Evolutionary conservation across 2,113 vertebrate species (phyloP).

Genomic region (Nansenia antarctica): DNA sequence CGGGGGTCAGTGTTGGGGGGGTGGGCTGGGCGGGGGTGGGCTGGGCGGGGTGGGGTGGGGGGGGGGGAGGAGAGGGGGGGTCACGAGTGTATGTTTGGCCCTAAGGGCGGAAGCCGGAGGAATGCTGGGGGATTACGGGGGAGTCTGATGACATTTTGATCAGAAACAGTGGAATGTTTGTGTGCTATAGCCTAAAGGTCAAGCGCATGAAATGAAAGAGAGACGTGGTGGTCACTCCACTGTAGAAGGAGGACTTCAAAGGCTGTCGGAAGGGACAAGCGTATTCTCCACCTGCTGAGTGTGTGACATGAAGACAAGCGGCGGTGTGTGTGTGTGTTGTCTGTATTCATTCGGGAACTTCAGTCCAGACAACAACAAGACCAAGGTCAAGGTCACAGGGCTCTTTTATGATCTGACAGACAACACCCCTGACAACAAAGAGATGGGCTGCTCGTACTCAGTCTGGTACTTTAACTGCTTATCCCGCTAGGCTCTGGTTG

Average conservation of each 20-base stretch:
- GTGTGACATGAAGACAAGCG: too few relatives aligned
- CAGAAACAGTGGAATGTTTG: conserved; percentile 12
- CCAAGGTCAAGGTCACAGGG: not conserved
- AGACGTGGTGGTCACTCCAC: not conserved
- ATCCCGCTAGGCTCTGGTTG: too few relatives aligned
- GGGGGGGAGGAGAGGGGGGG: not conserved
- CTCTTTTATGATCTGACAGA: not conserved
- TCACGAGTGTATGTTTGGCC: not conserved
- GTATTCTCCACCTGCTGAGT: too few relatives aligned
- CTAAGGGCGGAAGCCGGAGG: not conserved
- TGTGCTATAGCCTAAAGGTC: conserved; percentile 10
- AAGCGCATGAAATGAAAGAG: not conserved
- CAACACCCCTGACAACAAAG: not conserved
- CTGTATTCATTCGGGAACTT: not conserved
- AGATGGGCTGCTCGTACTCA: not conserved
- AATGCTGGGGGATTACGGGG: conserved; percentile 12
- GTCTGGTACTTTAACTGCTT: too few relatives aligned
- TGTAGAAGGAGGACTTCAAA: not conserved
- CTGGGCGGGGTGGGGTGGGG: too few relatives aligned
- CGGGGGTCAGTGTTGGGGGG: too few relatives aligned
- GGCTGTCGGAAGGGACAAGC: not conserved
- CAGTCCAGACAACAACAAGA: not conserved
- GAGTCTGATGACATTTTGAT: conserved; percentile 12
- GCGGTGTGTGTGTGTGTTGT: not conserved
- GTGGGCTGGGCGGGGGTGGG: too few relatives aligned